Conservation (phyloP, 2,888 invertebrate species). For the Acrobasis consociella region DNA sequence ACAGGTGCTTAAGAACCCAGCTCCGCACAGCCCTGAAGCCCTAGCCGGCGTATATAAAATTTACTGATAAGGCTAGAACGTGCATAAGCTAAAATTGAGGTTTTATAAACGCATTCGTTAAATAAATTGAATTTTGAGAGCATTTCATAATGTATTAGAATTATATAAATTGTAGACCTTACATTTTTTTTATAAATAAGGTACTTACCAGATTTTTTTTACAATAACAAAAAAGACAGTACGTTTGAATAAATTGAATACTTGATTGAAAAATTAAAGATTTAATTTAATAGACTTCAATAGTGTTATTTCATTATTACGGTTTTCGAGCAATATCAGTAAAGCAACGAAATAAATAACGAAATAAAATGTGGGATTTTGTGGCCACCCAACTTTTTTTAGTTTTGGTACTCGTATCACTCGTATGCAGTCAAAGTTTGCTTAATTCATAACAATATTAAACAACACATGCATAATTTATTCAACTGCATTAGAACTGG, state of each 20-base stretch:
- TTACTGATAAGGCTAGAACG: not conserved
- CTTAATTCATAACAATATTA: not conserved
- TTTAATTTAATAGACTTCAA: no score
- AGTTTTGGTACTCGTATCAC: not conserved
- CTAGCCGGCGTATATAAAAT: not conserved
- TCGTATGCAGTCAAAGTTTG: not conserved
- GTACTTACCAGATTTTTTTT: no score
- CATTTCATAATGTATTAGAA: no score
- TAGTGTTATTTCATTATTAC: no score
- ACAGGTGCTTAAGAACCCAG: constrained; percentile 11
- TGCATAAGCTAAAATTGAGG: not conserved
- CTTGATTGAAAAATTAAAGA: no score
- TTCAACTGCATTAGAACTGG: not conserved
- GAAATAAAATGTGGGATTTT: not conserved
- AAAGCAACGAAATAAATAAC: not conserved
- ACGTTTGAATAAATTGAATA: no score
- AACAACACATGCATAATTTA: not conserved
- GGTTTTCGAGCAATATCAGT: not conserved
- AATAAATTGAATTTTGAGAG: no score
- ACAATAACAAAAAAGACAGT: no score
- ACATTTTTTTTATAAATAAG: no score
- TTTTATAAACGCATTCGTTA: no score
- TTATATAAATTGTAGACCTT: no score
- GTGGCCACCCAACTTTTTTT: not conserved
- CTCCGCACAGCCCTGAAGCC: constrained; percentile 1